These are phyloP conservation scores for Penelope pileata DNA, from an alignment of 2,113 vertebrate genomes.

Conservation along the genomic window DNA sequence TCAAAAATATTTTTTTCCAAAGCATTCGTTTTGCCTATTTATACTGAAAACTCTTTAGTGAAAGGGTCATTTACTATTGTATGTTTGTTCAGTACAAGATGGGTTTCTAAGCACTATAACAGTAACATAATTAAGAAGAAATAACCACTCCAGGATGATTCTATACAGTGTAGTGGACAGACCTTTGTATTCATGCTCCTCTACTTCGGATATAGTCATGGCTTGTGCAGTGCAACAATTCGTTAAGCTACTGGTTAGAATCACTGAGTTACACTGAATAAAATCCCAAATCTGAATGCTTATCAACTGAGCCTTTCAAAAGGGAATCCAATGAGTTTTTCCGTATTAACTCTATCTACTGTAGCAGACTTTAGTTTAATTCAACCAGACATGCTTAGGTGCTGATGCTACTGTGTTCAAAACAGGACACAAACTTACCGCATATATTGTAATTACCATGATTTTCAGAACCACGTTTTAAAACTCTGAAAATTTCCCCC, in stretches of 20 bases:
- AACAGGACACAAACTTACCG: background rate
- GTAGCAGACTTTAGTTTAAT: background rate
- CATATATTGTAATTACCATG: background rate
- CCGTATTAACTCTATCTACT: background rate
- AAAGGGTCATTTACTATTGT: background rate
- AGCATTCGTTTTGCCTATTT: background rate
- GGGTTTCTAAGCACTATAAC: background rate
- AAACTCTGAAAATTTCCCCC: background rate
- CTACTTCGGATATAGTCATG: background rate
- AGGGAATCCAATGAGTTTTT: background rate
- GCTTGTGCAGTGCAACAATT: background rate
- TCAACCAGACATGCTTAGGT: background rate
- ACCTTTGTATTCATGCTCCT: background rate
- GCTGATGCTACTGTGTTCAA: background rate
- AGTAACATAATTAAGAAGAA: background rate
- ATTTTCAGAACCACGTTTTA: background rate
- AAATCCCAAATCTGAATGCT: background rate
- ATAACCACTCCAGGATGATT: background rate
- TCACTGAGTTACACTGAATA: background rate
- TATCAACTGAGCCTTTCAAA: background rate
- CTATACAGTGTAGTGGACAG: background rate
- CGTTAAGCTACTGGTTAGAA: background rate
- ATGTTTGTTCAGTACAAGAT: background rate
- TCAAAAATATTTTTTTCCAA: background rate
- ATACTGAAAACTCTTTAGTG: background rate